phyloP scores from a whole-genome alignment of 2,797 vertebrate species.

The Peromyscus melanophrys region DNA sequence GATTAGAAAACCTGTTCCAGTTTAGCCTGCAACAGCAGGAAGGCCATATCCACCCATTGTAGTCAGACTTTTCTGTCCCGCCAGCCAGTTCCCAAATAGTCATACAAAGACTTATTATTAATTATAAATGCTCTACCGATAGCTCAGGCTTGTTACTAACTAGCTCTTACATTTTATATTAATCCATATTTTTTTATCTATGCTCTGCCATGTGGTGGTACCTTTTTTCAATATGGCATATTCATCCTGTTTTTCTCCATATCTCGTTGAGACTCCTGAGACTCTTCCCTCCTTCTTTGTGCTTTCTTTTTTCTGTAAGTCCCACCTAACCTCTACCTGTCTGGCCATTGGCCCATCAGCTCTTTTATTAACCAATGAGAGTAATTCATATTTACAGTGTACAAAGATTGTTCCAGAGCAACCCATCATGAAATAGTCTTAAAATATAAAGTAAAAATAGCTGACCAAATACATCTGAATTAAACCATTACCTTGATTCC shows the following conservation, averaged over 20 bases:
- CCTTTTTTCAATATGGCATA: neutral
- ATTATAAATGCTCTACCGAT: neutral
- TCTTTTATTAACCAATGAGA: neutral
- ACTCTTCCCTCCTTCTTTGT: neutral
- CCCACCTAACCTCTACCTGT: neutral
- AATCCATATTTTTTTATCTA: neutral
- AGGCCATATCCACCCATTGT: neutral
- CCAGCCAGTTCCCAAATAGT: neutral
- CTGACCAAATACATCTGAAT: neutral
- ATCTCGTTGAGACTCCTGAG: neutral
- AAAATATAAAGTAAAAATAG: neutral
- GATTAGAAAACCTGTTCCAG: neutral
- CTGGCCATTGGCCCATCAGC: neutral
- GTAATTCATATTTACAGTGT: neutral
- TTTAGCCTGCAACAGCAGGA: neutral
- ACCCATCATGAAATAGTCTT: neutral
- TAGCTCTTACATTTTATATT: neutral
- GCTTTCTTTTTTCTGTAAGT: neutral
- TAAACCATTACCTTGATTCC: conserved; percentile 3
- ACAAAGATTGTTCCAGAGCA: neutral
- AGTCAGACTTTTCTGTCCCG: neutral
- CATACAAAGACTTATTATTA: neutral
- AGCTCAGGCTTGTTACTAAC: neutral
- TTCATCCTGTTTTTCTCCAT: neutral
- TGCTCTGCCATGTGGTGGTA: neutral